Conservation (phyloP, 2,797 vertebrate genomes). For the Iguana delicatissima region DNA sequence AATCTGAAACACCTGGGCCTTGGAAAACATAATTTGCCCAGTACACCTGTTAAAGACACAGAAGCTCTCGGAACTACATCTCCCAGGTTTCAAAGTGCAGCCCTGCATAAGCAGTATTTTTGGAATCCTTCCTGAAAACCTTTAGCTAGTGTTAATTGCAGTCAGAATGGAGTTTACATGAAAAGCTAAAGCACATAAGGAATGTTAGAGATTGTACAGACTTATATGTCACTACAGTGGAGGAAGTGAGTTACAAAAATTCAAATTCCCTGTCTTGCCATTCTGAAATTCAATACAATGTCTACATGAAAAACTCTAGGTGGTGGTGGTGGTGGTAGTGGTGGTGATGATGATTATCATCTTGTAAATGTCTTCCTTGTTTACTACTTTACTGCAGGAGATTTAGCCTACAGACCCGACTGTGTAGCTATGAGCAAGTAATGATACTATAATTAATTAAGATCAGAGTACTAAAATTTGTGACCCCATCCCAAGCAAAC, state of each 20-base stretch:
- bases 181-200: too few species aligned
- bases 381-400: not conserved
- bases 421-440: not conserved
- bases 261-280: not conserved
- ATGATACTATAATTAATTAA: too few species aligned
- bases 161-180: too few species aligned
- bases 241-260: not conserved
- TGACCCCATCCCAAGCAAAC: not conserved
- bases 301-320: not conserved
- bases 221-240: not conserved
- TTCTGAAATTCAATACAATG: not conserved
- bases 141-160: not conserved
- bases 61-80: not conserved
- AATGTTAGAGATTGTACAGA: too few species aligned
- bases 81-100: not conserved
- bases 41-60: not conserved
- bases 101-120: not conserved
- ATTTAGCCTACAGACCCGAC: not conserved
- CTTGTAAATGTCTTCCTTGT: too few species aligned
- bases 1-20: not conserved
- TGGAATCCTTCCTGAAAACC: not conserved
- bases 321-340: too few species aligned
- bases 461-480: too few species aligned
- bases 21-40: not conserved
- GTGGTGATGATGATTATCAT: too few species aligned